phyloP scores from a whole-genome alignment of 1,140 invertebrate species.

The Arion vulgaris region DNA sequence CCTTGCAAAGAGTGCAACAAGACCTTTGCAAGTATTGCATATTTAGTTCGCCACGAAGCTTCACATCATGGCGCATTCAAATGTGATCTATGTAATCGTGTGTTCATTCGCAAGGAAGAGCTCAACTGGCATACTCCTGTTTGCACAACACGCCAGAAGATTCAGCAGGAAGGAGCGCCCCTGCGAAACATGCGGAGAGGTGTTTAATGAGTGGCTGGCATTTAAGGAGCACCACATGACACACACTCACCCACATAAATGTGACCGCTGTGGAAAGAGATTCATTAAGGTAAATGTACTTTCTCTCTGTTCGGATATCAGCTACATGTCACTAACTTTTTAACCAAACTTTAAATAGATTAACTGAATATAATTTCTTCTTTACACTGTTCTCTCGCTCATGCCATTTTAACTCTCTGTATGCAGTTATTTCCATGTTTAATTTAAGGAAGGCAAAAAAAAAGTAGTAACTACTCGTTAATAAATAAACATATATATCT shows the following conservation, averaged over 20 bases:
- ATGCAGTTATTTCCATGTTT: too few species aligned
- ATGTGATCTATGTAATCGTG: conserved; percentile 59
- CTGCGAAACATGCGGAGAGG: conserved; percentile 55
- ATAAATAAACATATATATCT: too few species aligned
- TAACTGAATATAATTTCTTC: too few species aligned
- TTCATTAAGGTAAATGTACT: conserved; percentile 58
- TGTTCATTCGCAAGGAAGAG: conserved; percentile 55
- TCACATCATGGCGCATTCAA: conserved; percentile 55
- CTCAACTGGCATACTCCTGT: conserved; percentile 57
- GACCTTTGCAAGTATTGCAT: conserved; percentile 60
- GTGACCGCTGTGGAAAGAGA: conserved; percentile 68
- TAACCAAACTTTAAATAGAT: too few species aligned
- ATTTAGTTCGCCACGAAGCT: conserved; percentile 59
- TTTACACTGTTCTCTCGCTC: too few species aligned
- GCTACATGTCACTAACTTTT: too few species aligned
- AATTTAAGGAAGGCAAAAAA: too few species aligned
- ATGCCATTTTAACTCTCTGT: too few species aligned
- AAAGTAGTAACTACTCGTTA: too few species aligned
- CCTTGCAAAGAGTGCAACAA: conserved; percentile 62
- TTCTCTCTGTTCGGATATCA: too few species aligned
- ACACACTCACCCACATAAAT: conserved; percentile 72
- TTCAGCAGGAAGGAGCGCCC: conserved; percentile 49
- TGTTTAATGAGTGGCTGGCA: conserved; percentile 57
- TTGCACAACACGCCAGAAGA: conserved; percentile 48
- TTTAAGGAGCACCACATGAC: conserved; percentile 68